Conservation (phyloP, 2,113 vertebrate species). For the Lasiurus cinereus region DNA sequence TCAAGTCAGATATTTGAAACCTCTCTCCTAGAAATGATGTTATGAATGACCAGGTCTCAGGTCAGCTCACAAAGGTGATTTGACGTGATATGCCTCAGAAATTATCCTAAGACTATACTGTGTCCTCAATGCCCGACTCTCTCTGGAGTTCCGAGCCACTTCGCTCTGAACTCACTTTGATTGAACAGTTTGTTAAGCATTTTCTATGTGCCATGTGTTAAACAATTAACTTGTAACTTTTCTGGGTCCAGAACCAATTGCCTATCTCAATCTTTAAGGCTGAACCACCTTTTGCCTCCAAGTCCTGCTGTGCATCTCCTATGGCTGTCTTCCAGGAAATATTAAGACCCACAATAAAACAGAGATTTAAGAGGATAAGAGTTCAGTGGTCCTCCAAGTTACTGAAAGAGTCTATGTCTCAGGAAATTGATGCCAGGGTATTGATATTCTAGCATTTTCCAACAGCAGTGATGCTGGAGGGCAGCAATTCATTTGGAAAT, state of each 20-base stretch:
- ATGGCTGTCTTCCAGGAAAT: not conserved
- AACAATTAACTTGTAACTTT: not conserved
- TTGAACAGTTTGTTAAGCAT: not conserved
- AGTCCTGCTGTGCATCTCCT: not conserved
- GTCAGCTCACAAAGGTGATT: not conserved
- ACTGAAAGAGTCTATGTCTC: not conserved
- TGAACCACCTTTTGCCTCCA: not conserved
- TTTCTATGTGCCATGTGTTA: not conserved
- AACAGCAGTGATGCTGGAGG: not conserved
- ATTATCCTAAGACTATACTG: not conserved
- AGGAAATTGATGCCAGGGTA: not conserved
- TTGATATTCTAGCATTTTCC: not conserved
- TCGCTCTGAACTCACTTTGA: not conserved
- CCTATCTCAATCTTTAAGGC: not conserved
- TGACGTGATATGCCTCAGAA: not conserved
- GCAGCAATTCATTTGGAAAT: conserved; percentile 10
- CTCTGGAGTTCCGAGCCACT: not conserved
- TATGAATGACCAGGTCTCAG: not conserved
- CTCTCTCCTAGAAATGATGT: not conserved
- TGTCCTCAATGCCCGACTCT: not conserved
- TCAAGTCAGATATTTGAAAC: not conserved
- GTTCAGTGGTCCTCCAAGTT: not conserved
- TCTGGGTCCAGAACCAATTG: not conserved
- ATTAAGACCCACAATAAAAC: not conserved
- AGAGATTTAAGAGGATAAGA: not conserved